phyloP scores from a whole-genome alignment of 2,113 vertebrate species.

The Thamnaconus septentrionalis region DNA sequence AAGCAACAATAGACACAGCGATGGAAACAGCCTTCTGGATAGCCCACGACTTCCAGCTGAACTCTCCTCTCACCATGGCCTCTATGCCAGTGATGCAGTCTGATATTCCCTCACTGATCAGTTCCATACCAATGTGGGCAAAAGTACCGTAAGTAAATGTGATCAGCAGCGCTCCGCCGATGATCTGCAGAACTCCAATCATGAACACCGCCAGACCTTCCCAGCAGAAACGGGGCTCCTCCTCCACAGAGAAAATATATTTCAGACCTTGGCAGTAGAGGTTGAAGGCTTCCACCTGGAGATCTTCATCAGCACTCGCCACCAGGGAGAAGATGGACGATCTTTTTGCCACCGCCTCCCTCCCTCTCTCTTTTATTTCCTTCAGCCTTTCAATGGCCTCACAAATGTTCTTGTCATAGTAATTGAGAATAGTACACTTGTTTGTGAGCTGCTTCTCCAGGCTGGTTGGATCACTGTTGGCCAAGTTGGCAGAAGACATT shows the following conservation, averaged over 20 bases:
- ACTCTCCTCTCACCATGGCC: slow-evolving; percentile 30
- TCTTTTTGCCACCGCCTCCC: slow-evolving; percentile 16
- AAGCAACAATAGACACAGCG: slow-evolving; percentile 11
- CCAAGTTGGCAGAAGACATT: slow-evolving; percentile 8
- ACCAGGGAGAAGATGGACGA: slow-evolving; percentile 19
- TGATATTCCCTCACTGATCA: slow-evolving; percentile 30
- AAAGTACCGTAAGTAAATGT: slow-evolving; percentile 15
- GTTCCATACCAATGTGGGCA: slow-evolving; percentile 25
- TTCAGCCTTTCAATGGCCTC: slow-evolving; percentile 7
- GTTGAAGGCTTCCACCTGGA: slow-evolving; percentile 20
- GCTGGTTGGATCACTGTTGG: slow-evolving; percentile 10
- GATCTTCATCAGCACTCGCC: slow-evolving; percentile 4
- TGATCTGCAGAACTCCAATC: slow-evolving; percentile 27
- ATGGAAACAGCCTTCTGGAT: slow-evolving; percentile 25
- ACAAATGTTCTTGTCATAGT: slow-evolving; percentile 12
- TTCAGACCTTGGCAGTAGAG: slow-evolving; percentile 22
- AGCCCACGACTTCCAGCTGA: slow-evolving; percentile 40
- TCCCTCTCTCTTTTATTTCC: not conserved
- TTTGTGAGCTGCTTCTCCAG: slow-evolving; percentile 26
- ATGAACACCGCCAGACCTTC: slow-evolving; percentile 7
- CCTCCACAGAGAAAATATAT: slow-evolving; percentile 34
- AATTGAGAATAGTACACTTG: slow-evolving; percentile 4
- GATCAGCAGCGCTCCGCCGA: slow-evolving; percentile 24
- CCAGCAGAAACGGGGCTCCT: slow-evolving; percentile 24
- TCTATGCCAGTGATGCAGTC: slow-evolving; percentile 17